Evolutionary conservation across 35 echinoderm and acorn worm genomes (phyloP).

Genomic region (Eucidaris tribuloides): DNA sequence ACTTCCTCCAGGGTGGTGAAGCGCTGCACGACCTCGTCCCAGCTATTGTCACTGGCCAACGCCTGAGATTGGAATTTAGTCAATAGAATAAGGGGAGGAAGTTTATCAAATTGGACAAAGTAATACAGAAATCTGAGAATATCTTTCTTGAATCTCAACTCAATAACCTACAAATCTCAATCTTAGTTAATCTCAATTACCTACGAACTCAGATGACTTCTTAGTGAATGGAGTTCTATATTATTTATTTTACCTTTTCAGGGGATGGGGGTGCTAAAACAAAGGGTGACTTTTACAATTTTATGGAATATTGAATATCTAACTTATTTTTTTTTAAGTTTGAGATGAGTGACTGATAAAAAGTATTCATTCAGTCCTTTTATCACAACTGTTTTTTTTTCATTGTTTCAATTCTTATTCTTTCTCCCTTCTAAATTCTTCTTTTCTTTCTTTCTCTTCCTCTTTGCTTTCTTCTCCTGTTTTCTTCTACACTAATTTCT

Average conservation of each 20-base stretch:
- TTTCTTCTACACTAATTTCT: too few species aligned
- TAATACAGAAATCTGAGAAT: background rate
- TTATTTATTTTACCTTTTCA: too few species aligned
- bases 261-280: too few species aligned
- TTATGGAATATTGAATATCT: too few species aligned
- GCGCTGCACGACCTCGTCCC: conserved; percentile 31
- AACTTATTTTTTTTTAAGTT: background rate
- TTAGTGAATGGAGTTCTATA: too few species aligned
- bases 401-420: too few species aligned
- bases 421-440: too few species aligned
- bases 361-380: too few species aligned
- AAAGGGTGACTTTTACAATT: too few species aligned
- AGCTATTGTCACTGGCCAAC: conserved; percentile 10
- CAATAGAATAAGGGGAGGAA: background rate
- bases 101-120: background rate
- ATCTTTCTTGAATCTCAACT: background rate
- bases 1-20: conserved; percentile 38
- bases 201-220: background rate
- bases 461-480: too few species aligned
- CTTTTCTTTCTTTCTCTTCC: too few species aligned
- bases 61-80: background rate
- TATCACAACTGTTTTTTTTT: too few species aligned
- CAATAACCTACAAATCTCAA: background rate
- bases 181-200: background rate
- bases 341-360: background rate